phyloP scores from a whole-genome alignment of 2,113 vertebrate species.

The Agelaius tricolor region DNA sequence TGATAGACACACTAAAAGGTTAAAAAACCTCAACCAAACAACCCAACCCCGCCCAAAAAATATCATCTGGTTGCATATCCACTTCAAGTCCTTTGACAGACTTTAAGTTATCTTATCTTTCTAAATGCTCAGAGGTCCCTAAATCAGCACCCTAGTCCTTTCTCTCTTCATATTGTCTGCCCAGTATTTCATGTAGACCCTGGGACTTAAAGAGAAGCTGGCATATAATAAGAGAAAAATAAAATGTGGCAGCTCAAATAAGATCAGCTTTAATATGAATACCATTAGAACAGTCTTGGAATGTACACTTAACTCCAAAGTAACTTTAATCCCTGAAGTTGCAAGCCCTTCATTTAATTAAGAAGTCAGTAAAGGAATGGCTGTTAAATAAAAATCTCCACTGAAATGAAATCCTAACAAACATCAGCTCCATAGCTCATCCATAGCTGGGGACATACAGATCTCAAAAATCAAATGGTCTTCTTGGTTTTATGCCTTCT shows the following conservation, averaged over 20 bases:
- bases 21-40: background rate
- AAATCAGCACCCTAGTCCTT: background rate
- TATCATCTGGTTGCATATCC: background rate
- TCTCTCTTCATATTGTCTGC: background rate
- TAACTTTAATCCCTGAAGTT: background rate
- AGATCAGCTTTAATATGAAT: background rate
- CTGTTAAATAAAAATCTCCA: background rate
- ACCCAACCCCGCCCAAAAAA: rapidly evolving
- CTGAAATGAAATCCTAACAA: background rate
- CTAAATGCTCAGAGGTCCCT: background rate
- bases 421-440: background rate
- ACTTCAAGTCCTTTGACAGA: background rate
- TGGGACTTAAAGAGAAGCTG: background rate
- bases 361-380: background rate
- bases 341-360: background rate
- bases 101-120: background rate
- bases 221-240: background rate
- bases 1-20: background rate
- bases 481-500: background rate
- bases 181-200: background rate
- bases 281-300: background rate
- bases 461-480: background rate
- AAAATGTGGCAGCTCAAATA: background rate
- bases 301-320: background rate
- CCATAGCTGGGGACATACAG: background rate